Evolutionary conservation across 2,888 invertebrate species (phyloP), one percentile per base, ranked within the genome.

Genomic region (Lumbricus terrestris): DNA sequence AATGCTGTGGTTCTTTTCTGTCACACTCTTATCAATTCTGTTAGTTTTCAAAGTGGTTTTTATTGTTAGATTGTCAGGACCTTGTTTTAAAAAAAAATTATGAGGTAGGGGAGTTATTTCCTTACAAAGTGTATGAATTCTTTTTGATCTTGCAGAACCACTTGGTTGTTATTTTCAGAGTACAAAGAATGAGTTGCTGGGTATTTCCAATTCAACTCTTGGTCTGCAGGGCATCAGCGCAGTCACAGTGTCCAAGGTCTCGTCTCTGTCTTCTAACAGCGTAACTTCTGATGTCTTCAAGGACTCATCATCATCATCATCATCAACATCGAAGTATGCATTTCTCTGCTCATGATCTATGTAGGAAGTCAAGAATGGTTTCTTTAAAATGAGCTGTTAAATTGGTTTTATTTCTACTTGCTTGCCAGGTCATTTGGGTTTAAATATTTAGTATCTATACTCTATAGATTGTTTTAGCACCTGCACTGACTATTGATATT

Each of bases 151-250:
- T 69, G n/a, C 8, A n/a, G 69, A 69, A n/a, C 29, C 35, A 18
- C 18, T 35, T 35, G 6, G 23, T 85, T 4, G 18, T 85, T n/a
- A n/a, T n/a, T n/a, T 35, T 85, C 85, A 85, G 85, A 85, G 85
- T 23, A 85, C 34, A 37, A 85, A 85, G 37, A 34, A 85, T 37
- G 85, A 85, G 37, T 34, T 15, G 13, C 37, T 85, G 34, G 85
- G 85, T 35, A 35, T 34, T 33, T 85, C 85, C 34, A 85, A 85
- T 37, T 85, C 85, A 37, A 85, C 85, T 34, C 34, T 85, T 37
- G 85, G 85, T 85, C 16, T 85, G 18, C 85, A 85, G 37, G 85
- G 85, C 85, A 85, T 85, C 85, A 85, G 85, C 35, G 85, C 85
- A 1, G 85, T 85, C 18, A 85, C 85, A 23, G 37, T 35, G 20